A percentile compares a stretch with the other conserved stretches of the same genome.
These are phyloP conservation scores for Silurus lanzhouensis DNA, from an alignment of 2,797 vertebrate genomes.

Conservation along the genomic window DNA sequence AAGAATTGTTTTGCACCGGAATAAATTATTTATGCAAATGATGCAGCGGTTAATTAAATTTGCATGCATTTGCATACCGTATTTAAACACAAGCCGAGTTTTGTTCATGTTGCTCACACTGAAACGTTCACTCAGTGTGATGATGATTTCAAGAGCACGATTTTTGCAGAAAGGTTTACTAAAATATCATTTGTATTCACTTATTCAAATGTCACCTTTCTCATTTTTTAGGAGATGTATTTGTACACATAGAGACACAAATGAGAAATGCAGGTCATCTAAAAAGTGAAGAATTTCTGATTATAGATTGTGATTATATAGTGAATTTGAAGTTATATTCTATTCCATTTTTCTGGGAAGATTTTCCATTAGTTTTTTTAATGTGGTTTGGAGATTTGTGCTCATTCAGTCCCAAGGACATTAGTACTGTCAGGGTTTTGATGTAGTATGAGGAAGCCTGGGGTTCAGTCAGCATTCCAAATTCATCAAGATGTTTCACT, in stretches of 20 bases:
- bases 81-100: background rate
- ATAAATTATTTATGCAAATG: background rate
- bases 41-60: background rate
- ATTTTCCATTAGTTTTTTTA: too few species aligned
- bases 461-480: too few species aligned
- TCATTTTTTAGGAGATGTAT: background rate
- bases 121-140: background rate
- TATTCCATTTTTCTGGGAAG: too few species aligned
- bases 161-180: background rate
- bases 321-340: too few species aligned
- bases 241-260: background rate
- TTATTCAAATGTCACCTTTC: background rate
- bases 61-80: background rate
- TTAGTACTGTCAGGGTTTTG: too few species aligned
- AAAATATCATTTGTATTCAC: too few species aligned
- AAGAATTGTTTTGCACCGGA: background rate
- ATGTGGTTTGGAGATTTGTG: too few species aligned
- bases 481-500: too few species aligned
- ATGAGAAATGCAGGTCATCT: background rate
- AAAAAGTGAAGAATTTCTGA: background rate
- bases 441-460: too few species aligned
- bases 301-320: background rate
- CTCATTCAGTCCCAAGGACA: too few species aligned
- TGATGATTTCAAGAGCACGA: background rate
- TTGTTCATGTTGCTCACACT: background rate